Evolutionary conservation across 2,113 vertebrate species (phyloP), one percentile per base, ranked within the genome.

Genomic region (Malurus melanocephalus): DNA sequence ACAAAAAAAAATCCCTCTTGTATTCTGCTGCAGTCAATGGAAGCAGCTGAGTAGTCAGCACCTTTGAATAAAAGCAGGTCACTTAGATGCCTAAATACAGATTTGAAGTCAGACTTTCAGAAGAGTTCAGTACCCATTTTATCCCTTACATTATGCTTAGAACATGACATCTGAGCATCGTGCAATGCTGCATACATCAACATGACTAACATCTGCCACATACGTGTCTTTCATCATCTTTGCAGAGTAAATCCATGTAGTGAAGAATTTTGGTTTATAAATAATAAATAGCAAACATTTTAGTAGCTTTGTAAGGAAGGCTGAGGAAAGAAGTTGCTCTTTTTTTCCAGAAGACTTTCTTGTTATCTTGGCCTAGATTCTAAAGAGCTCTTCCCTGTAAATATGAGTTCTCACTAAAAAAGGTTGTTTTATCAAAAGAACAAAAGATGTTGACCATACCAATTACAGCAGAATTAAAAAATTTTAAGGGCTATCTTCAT

Each of bases 1-100:
- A 42, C 32, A 72, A 66, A 48, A 65, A 65, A 51, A 26, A 53
- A 17, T 23, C 17, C 24, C 17, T 22, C 17, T 75, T 42, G 1
- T 45, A n/a, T 87, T 89, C 65, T 82, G 51, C 85, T 79, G 76
- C 73, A 88, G 85, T 60, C 93, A 92, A 12, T 49, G 76, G 62
- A 86, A 94, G 68, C 43, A 74, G 57, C 69, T 86, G 83, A 90
- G 33, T 17, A 89, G 82, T 91, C 94, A 92, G 80, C 85, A 91
- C 38, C 80, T 94, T 87, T 89, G 85, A 88, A 71, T 45, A 92
- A 87, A 95, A 92, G 49, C 76, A 92, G 88, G 91, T 91, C 88
- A 67, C 61, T 88, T 78, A 72, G 55, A 49, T 86, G 49, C 80
- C 90, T 93, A 95, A 93, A 92, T 94, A 88, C 89, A 95, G 91